Percentiles rank a stretch among this genome's conserved stretches.
Conservation (phyloP, 2,113 vertebrate species). For the Eulemur rufifrons region DNA sequence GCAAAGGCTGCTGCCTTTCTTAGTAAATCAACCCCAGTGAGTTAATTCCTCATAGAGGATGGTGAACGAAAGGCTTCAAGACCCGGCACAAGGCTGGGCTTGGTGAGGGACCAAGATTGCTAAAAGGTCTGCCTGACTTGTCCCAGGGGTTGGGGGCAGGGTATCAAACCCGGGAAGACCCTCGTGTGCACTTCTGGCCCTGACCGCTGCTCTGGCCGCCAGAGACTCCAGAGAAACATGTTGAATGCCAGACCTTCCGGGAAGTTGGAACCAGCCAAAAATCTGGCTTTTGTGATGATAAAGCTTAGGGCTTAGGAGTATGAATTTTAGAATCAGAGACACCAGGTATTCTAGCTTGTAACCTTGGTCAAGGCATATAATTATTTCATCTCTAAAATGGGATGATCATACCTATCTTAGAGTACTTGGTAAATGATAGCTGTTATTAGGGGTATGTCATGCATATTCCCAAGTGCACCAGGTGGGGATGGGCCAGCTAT, state of each 20-base stretch:
- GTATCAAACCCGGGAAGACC: background rate
- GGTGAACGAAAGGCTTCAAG: slow-evolving; percentile 60
- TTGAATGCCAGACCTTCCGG: background rate
- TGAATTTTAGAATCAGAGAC: background rate
- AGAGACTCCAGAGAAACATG: background rate
- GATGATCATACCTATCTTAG: no score
- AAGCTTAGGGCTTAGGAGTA: background rate
- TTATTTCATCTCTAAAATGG: background rate
- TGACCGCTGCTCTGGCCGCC: background rate
- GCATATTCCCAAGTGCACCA: background rate
- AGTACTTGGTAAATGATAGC: background rate
- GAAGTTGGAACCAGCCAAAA: background rate
- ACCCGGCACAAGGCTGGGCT: background rate
- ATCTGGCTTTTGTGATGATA: background rate
- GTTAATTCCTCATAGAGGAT: slow-evolving; percentile 81
- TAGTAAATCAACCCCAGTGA: slow-evolving; percentile 79
- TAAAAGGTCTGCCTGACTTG: background rate
- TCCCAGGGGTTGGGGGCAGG: background rate
- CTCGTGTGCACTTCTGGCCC: background rate
- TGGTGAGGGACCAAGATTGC: slow-evolving; percentile 34
- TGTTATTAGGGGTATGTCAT: background rate
- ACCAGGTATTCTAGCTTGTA: background rate
- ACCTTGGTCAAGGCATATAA: background rate
- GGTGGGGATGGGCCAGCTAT: no score
- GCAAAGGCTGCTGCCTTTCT: slow-evolving; percentile 77